These are phyloP conservation scores for Chelidonichthys spinosus DNA, from an alignment of 2,797 vertebrate species.

Conservation along the genomic window DNA sequence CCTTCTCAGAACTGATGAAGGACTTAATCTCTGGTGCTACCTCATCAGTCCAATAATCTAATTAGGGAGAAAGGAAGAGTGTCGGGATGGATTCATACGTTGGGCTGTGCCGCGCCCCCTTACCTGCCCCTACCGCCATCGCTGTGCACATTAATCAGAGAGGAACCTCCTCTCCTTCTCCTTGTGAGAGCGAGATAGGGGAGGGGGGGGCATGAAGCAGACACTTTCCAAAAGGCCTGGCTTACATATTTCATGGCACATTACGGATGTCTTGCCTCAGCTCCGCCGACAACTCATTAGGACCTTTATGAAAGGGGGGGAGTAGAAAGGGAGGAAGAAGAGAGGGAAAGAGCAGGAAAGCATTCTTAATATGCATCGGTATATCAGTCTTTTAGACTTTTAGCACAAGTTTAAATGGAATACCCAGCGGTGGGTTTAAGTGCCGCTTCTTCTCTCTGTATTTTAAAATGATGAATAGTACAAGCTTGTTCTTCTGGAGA, in stretches of 20 bases:
- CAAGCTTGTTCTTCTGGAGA: constrained; percentile 25
- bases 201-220: constrained; percentile 43
- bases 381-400: constrained; percentile 59
- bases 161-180: constrained; percentile 59
- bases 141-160: constrained; percentile 73
- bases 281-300: constrained; percentile 81
- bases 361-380: constrained; percentile 60
- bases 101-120: constrained; percentile 54
- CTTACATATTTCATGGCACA: constrained; percentile 84
- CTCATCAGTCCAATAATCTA: constrained; percentile 82
- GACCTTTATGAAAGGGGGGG: constrained; percentile 72
- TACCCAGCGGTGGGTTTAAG: constrained; percentile 57
- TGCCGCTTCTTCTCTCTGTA: constrained; percentile 45
- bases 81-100: constrained; percentile 71
- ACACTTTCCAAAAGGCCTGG: constrained; percentile 74
- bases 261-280: constrained; percentile 84
- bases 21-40: constrained; percentile 78
- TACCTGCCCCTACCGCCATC: constrained; percentile 67
- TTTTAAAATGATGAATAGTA: constrained; percentile 47
- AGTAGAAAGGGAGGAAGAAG: constrained; percentile 21
- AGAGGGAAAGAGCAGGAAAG: constrained; percentile 46
- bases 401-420: constrained; percentile 57
- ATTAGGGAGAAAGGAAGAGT: constrained; percentile 76
- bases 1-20: constrained; percentile 74
- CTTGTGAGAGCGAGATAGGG: constrained; percentile 35